Evolutionary conservation across 2,797 vertebrate genomes (phyloP), one percentile per base, ranked within the genome.

Genomic region (Ptychobarbus kaznakovi): DNA sequence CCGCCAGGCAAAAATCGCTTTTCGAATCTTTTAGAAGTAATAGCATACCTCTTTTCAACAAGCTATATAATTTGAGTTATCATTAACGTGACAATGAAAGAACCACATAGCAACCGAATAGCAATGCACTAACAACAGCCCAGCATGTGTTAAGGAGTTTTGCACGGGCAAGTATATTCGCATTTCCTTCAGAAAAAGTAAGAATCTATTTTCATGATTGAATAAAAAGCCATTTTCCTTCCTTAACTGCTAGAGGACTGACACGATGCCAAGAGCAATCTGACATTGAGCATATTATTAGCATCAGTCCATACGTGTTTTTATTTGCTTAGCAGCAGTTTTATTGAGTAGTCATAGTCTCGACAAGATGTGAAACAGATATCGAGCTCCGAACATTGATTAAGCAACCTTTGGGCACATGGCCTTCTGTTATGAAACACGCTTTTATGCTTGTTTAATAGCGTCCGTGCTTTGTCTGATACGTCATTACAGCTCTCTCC

Each of bases 401-500:
- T 63, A 61, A 78, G n/a, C 53, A 61, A 66, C 44, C 44, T 42
- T 75, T 68, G 35, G 38, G n/a, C 28, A 42, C 35, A 77, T 42
- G 44, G 35, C 56, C n/a, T 78, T 61, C 15, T 42, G 35, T 22
- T 25, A 77, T 18, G 75, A 61, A 61, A 78, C 46, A 32, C 9
- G 44, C 61, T 16, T 76, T 63, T 66, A n/a, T 66, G n/a, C 32
- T 66, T 49, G 16, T 80, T 49, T 49, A 53, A 81, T 38, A 51
- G 28, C 44, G 13, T 38, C 79, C 69, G 28, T 20, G 35, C 4
- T 69, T 69, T 53, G 46, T 69, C 22, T 53, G 9, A 81, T 70
- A 53, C 28, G 65, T 70, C 65, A 81, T 69, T 51, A 15, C 32
- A 9, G 20, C 46, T 51, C 18, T 69, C 20, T 51, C 32, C 63